Conservation (phyloP, 30 jellyfish, hydroid and myxozoan species). For the Aurelia aurita region DNA sequence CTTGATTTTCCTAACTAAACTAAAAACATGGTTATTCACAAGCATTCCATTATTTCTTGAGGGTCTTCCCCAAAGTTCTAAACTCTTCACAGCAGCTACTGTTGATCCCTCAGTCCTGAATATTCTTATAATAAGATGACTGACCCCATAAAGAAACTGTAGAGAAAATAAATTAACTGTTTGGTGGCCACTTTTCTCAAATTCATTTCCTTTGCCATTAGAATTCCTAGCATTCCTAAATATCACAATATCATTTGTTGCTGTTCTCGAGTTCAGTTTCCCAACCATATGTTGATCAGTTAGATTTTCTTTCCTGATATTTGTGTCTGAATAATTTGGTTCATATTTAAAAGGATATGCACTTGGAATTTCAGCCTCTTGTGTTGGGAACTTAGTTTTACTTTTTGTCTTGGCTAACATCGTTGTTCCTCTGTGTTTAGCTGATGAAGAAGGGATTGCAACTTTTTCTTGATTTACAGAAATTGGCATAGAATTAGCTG, state of each 20-base stretch:
- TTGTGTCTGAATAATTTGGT: constrained; percentile 55
- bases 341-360: constrained; percentile 36
- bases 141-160: constrained; percentile 24
- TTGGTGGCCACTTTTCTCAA: neutral
- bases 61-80: constrained; percentile 90
- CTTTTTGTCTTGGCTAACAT: neutral
- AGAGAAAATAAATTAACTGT: constrained; percentile 21
- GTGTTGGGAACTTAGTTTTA: neutral
- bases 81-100: constrained; percentile 61
- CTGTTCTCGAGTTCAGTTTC: constrained; percentile 30
- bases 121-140: constrained; percentile 48
- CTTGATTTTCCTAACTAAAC: neutral
- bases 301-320: constrained; percentile 44
- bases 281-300: constrained; percentile 42
- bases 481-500: constrained; percentile 49
- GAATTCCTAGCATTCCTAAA: constrained; percentile 26
- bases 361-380: constrained; percentile 1
- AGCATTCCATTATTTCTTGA: constrained; percentile 15
- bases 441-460: too few relatives aligned
- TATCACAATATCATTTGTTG: neutral
- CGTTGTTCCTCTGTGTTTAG: neutral
- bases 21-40: constrained; percentile 4
- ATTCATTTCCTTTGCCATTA: constrained; percentile 3
- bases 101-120: constrained; percentile 57
- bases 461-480: too few relatives aligned